These are phyloP conservation scores for Gryllus bimaculatus DNA, from an alignment of 1,140 invertebrate genomes.

Conservation along the genomic window DNA sequence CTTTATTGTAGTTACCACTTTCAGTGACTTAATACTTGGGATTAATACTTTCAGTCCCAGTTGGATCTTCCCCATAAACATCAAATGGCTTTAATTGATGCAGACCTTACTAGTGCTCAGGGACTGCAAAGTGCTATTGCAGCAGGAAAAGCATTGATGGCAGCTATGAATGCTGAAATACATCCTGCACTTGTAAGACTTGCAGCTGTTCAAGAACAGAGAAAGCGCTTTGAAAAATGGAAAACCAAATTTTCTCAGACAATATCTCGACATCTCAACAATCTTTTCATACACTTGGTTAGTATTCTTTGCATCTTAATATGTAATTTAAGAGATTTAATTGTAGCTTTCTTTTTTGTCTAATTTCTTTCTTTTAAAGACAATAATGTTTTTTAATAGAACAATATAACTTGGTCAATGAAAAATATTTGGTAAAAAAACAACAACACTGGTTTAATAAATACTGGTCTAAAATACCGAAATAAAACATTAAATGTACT, in stretches of 20 bases:
- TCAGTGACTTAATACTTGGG: too few relatives aligned
- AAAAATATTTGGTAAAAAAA: too few relatives aligned
- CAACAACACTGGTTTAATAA: too few relatives aligned
- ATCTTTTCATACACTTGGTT: conserved; percentile 83
- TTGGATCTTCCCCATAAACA: conserved; percentile 63
- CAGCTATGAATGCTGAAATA: conserved; percentile 63
- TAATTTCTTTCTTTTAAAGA: background rate
- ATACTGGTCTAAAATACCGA: too few relatives aligned
- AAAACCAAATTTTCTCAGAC: conserved; percentile 75
- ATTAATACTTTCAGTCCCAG: conserved; percentile 42
- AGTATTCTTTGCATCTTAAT: background rate
- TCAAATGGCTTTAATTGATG: conserved; percentile 58
- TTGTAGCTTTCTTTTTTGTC: background rate
- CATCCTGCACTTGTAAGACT: conserved; percentile 55
- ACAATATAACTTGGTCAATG: too few relatives aligned
- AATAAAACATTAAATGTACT: too few relatives aligned
- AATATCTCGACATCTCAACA: conserved; percentile 79
- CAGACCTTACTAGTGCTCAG: conserved; percentile 61
- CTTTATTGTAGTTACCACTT: too few relatives aligned
- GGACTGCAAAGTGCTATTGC: conserved; percentile 67
- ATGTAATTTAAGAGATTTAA: background rate
- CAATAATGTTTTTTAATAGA: background rate
- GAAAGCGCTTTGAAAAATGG: conserved; percentile 72
- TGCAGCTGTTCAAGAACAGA: conserved; percentile 79
- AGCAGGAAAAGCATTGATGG: conserved; percentile 69